These are phyloP conservation scores for Watsonalla binaria DNA, from an alignment of 2,888 invertebrate genomes.

Conservation along the genomic window DNA sequence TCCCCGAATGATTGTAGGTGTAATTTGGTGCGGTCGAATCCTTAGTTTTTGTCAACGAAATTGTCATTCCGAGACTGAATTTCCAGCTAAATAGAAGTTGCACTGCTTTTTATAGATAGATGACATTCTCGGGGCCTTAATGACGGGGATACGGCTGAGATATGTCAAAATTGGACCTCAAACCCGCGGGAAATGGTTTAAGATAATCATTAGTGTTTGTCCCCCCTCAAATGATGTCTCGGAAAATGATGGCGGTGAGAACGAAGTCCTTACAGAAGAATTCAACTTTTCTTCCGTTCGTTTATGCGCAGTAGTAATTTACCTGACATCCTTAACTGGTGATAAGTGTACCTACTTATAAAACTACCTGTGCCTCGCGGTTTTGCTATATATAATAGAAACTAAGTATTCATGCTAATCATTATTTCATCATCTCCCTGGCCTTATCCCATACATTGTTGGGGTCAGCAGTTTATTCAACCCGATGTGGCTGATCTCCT, in stretches of 20 bases:
- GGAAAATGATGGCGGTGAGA: not conserved
- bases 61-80: conserved; percentile 42
- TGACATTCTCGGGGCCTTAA: conserved; percentile 47
- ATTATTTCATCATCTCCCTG: too few relatives aligned
- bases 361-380: too few relatives aligned
- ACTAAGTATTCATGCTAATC: too few relatives aligned
- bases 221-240: not conserved
- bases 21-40: conserved; percentile 46
- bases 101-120: conserved; percentile 46
- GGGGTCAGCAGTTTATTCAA: too few relatives aligned
- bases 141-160: conserved; percentile 20
- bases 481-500: too few relatives aligned
- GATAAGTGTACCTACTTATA: too few relatives aligned
- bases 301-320: too few relatives aligned
- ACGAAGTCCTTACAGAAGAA: too few relatives aligned
- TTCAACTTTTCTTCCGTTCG: too few relatives aligned
- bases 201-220: not conserved
- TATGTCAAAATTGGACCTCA: not conserved
- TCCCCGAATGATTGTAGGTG: conserved; percentile 30
- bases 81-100: conserved; percentile 48
- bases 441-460: too few relatives aligned
- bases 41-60: conserved; percentile 39
- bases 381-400: too few relatives aligned
- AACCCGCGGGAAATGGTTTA: not conserved
- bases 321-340: too few relatives aligned